Base-by-base conservation (phyloP, 2,113 vertebrate species). In the Dipodomys spectabilis region DNA sequence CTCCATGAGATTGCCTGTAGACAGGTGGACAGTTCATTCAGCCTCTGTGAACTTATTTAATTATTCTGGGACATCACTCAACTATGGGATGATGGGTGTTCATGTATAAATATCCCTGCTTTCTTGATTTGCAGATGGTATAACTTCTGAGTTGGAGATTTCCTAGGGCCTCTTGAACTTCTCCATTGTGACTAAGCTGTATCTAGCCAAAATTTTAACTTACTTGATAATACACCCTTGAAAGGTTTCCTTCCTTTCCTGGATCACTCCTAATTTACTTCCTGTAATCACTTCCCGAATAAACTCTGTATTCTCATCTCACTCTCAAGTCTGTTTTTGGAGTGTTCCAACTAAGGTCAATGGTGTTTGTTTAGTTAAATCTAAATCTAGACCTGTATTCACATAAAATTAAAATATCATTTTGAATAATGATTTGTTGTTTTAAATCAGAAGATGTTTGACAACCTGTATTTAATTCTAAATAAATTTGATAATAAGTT, bases 391-490 rank as follows among this genome's bases (percentile, higher is more conserved):
- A 15, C 60, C 60, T 39, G 25, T 23, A 67, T 80, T 30, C 11
- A 81, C 18, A 80, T 62, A 23, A 82, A 92, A 16, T 86, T 80
- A 69, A 89, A 60, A 69, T 2, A 30, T 44, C 20, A 4, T 60
- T 87, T 77, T 68, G 74, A 15, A 45, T 79, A 35, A 49, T 7
- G 87, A 62, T 85, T 81, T 79, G 22, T 88, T 15, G 85, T 23
- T 75, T 95, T 86, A 82, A 92, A 67, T 72, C 32, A 90, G 39
- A 90, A 68, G 35, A 30, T 35, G 45, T 74, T 90, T 85, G 15
- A 13, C 28, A 62, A 81, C 27, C 18, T 89, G 15, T 80, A 18
- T 86, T 72, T 25, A 84, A 88, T 68, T 74, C 88, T 95, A 84
- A 64, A 28, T 82, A 72, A 57, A 80, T 57, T 80, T n/a, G 30